Evolutionary conservation across 2,888 invertebrate genomes (phyloP), one percentile per base, ranked within the genome.

Genomic region (Dolichopus griseipennis): DNA sequence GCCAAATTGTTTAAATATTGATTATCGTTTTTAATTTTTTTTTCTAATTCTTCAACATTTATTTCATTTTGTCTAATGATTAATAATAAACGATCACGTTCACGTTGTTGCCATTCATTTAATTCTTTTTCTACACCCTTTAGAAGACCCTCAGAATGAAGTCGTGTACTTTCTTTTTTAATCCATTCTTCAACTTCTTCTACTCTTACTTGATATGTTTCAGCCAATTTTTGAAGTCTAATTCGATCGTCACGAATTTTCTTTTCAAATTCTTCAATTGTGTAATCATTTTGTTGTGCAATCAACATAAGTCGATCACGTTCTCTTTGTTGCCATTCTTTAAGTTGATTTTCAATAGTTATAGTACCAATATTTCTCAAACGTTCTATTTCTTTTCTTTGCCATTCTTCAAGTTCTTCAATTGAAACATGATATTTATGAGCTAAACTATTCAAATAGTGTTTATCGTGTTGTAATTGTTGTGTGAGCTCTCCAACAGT

Each of bases 141-240:
- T 33, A 81, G 70, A 21, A 78, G 73, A 61, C 80, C 81, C 69
- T 79, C 75, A 4, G 75, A 75, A 61, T 78, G 76, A 68, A 81
- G 74, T 18, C 77, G 74, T 61, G 76, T 74, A 0, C 79, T 75
- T 66, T 80, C 79, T 22, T 76, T 76, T 67, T 73, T 73, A 10
- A 80, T 75, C 80, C 81, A 80, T 10, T 75, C 73, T 27, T 80
- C 79, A 1, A 80, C 75, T 69, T 80, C 80, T n/a, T 76, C 76
- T 9, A 79, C 76, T 64, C 77, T 76, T 4, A 79, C 75, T 69
- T 79, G 78, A 66, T 81, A 79, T 5, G 75, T 75, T 3, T 72
- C 73, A 0, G 81, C 79, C 67, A 80, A 72, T 10, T 76, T 72
- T 67, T 77, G 76, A 3, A 80, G 65, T 0, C 75, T 75, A 0